Evolutionary conservation across 1,140 invertebrate genomes (phyloP).

Genomic region (Drosophila parabipectinata): DNA sequence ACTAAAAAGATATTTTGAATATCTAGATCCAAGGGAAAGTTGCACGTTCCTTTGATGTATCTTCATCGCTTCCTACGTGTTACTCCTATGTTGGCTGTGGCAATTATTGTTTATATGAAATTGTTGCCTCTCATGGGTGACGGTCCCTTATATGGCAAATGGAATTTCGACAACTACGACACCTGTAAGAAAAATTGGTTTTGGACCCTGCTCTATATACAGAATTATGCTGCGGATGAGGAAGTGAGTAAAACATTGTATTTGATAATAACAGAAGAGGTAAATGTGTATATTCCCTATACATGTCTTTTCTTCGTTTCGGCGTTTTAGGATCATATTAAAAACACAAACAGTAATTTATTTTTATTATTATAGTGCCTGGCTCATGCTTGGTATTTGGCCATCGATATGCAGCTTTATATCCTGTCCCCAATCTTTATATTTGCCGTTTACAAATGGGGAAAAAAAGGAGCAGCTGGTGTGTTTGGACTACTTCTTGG

Average conservation of each 20-base stretch:
- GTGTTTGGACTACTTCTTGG: slow-evolving; percentile 35
- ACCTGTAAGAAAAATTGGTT: slow-evolving; percentile 52
- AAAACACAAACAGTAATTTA: too few relatives aligned
- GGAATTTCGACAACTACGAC: slow-evolving; percentile 71
- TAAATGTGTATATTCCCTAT: too few relatives aligned
- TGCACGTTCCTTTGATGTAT: slow-evolving; percentile 72
- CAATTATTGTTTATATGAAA: slow-evolving; percentile 53
- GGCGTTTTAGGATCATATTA: too few relatives aligned
- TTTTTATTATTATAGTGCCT: slow-evolving; percentile 87
- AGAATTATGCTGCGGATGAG: slow-evolving; percentile 54
- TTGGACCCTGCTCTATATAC: slow-evolving; percentile 59
- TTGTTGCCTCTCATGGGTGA: slow-evolving; percentile 48
- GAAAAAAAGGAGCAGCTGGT: slow-evolving; percentile 55
- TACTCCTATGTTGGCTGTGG: slow-evolving; percentile 53
- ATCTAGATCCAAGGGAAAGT: slow-evolving; percentile 51
- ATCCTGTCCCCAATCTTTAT: slow-evolving; percentile 90
- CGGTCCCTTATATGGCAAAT: slow-evolving; percentile 49
- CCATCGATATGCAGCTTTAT: slow-evolving; percentile 93
- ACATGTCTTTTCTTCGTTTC: too few relatives aligned
- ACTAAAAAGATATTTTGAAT: not conserved
- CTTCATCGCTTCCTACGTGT: slow-evolving; percentile 69
- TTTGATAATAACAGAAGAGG: too few relatives aligned
- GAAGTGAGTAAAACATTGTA: slow-evolving; percentile 49
- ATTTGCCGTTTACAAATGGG: slow-evolving; percentile 87
- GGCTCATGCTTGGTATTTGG: slow-evolving; percentile 94